These are phyloP conservation scores for Leptoclinus maculatus DNA, from an alignment of 2,797 vertebrate species.

Conservation along the genomic window DNA sequence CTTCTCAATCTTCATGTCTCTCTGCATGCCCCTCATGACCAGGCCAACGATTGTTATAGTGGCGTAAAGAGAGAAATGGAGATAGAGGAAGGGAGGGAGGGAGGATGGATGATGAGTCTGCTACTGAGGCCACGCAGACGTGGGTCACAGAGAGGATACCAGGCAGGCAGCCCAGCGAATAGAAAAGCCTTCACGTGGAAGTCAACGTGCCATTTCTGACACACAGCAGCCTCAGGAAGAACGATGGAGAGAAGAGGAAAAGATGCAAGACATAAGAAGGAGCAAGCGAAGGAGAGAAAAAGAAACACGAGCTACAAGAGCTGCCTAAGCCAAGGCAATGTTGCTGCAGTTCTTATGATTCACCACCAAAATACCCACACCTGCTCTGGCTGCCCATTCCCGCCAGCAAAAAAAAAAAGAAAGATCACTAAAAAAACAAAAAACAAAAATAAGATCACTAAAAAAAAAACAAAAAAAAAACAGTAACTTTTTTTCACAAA, in stretches of 20 bases:
- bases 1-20: constrained; percentile 14
- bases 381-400: background rate
- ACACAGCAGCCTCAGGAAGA: constrained; percentile 44
- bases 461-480: too few relatives aligned
- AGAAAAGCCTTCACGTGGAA: constrained; percentile 70
- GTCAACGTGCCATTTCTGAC: constrained; percentile 67
- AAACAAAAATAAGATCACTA: too few relatives aligned
- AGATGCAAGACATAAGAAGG: background rate
- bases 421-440: too few relatives aligned
- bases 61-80: constrained; percentile 9
- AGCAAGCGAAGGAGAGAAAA: background rate
- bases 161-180: constrained; percentile 41
- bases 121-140: constrained; percentile 57
- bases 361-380: background rate
- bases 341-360: background rate
- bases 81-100: background rate
- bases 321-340: background rate
- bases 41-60: constrained; percentile 7
- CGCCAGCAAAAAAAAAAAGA: too few relatives aligned
- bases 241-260: constrained; percentile 16
- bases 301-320: background rate
- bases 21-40: background rate
- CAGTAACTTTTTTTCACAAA: too few relatives aligned
- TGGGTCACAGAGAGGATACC: constrained; percentile 55
- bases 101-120: constrained; percentile 35